Evolutionary conservation across 2,113 vertebrate species (phyloP).

Genomic region (Coreoperca whiteheadi): DNA sequence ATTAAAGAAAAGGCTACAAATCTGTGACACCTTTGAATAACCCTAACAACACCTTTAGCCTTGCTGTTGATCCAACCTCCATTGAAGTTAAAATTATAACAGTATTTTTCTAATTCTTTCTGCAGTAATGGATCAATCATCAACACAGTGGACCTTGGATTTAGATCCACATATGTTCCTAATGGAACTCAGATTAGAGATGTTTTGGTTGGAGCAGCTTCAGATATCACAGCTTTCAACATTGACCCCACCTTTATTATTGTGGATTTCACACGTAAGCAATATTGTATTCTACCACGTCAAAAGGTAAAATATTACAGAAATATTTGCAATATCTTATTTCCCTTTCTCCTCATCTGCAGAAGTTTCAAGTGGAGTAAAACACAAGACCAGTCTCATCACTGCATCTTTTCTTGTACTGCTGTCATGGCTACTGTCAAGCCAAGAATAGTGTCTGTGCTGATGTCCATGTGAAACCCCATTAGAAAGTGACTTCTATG

Average conservation of each 20-base stretch:
- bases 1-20: too few species aligned
- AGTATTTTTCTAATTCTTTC: not conserved
- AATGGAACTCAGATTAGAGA: slow-evolving; percentile 12
- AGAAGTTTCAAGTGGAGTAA: slow-evolving; percentile 36
- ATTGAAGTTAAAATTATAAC: too few species aligned
- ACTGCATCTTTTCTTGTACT: slow-evolving; percentile 44
- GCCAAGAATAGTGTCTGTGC: slow-evolving; percentile 4
- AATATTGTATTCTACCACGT: too few species aligned
- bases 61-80: too few species aligned
- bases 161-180: slow-evolving; percentile 18
- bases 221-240: slow-evolving; percentile 35
- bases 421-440: slow-evolving; percentile 49
- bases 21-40: too few species aligned
- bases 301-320: not conserved
- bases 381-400: slow-evolving; percentile 50
- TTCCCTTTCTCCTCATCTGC: not conserved
- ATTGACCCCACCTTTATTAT: slow-evolving; percentile 38
- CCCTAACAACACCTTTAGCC: too few species aligned
- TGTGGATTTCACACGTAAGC: slow-evolving; percentile 43
- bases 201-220: slow-evolving; percentile 37
- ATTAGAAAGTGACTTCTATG: not conserved
- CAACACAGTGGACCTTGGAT: not conserved
- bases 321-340: not conserved
- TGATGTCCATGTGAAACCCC: not conserved
- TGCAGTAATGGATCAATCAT: slow-evolving; percentile 65